Conservation (phyloP, 1,140 invertebrate species). For the Marisa cornuarietis region DNA sequence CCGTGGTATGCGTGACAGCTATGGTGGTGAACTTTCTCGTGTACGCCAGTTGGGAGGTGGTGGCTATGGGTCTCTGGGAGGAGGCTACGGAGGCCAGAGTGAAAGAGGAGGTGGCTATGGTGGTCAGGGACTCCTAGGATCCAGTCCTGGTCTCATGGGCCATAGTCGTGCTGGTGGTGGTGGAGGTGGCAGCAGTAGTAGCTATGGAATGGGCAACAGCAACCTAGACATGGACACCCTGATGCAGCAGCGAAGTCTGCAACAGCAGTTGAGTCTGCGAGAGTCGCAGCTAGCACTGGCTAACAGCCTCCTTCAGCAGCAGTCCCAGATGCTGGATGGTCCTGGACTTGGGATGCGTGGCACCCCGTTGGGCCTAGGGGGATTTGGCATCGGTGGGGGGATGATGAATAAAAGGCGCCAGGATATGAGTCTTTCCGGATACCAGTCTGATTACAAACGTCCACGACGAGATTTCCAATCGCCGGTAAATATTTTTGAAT, state of each 20-base stretch:
- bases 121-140: background rate
- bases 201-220: slow-evolving; percentile 11
- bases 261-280: slow-evolving; percentile 29
- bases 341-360: background rate
- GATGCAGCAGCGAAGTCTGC: slow-evolving; percentile 23
- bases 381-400: background rate
- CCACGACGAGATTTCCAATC: slow-evolving; percentile 4
- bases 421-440: slow-evolving; percentile 3
- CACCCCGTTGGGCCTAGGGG: background rate
- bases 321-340: slow-evolving; percentile 16
- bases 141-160: background rate
- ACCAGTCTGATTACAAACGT: slow-evolving; percentile 12
- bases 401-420: slow-evolving; percentile 20
- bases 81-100: background rate
- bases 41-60: background rate
- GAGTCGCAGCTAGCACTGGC: slow-evolving; percentile 36
- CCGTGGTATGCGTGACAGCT: slow-evolving; percentile 7
- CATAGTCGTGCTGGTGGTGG: background rate
- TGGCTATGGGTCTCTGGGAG: background rate
- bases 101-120: background rate
- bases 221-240: slow-evolving; percentile 20
- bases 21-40: background rate
- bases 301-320: slow-evolving; percentile 31
- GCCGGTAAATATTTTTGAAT: background rate
- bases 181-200: slow-evolving; percentile 8